These are phyloP conservation scores for Cetonia aurata DNA, from an alignment of 2,888 invertebrate species.

Conservation along the genomic window DNA sequence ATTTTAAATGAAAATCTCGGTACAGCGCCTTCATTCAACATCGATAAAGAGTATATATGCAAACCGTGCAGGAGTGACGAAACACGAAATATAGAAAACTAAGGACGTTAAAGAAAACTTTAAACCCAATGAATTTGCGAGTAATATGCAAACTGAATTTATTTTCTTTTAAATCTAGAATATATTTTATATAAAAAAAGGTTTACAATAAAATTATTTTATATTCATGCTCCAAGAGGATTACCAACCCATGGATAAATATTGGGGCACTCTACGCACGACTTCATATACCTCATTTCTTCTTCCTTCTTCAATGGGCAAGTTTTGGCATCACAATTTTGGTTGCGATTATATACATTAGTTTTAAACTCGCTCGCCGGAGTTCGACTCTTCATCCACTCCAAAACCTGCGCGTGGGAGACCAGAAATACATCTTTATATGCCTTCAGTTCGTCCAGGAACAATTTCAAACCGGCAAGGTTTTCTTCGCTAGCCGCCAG, in stretches of 20 bases:
- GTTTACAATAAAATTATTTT: neutral
- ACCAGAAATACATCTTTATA: constrained; percentile 65
- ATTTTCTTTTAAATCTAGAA: no score
- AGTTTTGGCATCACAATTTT: constrained; percentile 51
- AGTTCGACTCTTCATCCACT: constrained; percentile 66
- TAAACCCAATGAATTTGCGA: no score
- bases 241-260: constrained; percentile 67
- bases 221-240: constrained; percentile 59
- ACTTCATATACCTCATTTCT: constrained; percentile 62
- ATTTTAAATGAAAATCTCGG: no score
- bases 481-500: constrained; percentile 58
- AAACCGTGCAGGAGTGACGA: no score
- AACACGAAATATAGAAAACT: no score
- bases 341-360: constrained; percentile 42
- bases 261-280: constrained; percentile 65
- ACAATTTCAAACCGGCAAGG: constrained; percentile 57
- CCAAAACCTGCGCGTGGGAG: constrained; percentile 62
- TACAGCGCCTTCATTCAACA: no score
- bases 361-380: constrained; percentile 55
- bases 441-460: constrained; percentile 61
- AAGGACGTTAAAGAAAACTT: no score
- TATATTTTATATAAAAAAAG: no score
- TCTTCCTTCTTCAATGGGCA: constrained; percentile 55
- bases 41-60: no score
- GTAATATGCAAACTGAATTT: no score